Evolutionary conservation across 92 coral and sea anemone genomes (phyloP), one percentile per base, ranked within the genome.

Genomic region (Epizoanthus scotinus): DNA sequence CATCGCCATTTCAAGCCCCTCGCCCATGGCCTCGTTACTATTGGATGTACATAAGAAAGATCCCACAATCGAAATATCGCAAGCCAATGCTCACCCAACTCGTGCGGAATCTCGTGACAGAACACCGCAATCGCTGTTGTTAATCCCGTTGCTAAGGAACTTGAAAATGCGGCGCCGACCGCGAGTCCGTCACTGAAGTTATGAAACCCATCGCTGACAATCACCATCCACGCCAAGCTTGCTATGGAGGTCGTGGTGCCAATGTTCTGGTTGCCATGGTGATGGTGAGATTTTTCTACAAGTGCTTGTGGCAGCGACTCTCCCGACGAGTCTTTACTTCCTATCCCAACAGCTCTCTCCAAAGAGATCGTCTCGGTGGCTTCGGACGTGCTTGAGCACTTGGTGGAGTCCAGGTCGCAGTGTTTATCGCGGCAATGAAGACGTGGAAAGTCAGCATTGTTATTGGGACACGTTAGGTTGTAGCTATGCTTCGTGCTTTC

Each of bases 191-290:
- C 98, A 68, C 98, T 91, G 47, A 95, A 85, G 86, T 95, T 95
- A 78, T 95, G 98, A 73, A 95, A 90, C 27, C 98, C 98, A 71
- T 95, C 98, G 0, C 98, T 94, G 17, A 93, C 91, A 26, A 95
- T 95, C 24, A 95, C 98, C 98, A 93, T 95, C 98, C 98, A 95
- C 29, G 98, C 98, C 53, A 95, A 86, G 53, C 98, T 70, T 20
- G 98, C 98, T 67, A 95, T 91, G 42, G 91, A 83, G 1, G 86
- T 81, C 7, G 91, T 86, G 19, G 53, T 36, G 78, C 69, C 89
- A 73, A 74, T 69, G 27, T 91, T 90, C 0, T 73, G 54, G 24
- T 87, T 83, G 57, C 84, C 71, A 36, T 86, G 87, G 66, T 91
- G 98, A 82, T 89, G 95, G 81, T 86, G 87, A 47, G 84, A 90